Base-by-base conservation (phyloP, 2,113 vertebrate species). In the Seriola quinqueradiata region DNA sequence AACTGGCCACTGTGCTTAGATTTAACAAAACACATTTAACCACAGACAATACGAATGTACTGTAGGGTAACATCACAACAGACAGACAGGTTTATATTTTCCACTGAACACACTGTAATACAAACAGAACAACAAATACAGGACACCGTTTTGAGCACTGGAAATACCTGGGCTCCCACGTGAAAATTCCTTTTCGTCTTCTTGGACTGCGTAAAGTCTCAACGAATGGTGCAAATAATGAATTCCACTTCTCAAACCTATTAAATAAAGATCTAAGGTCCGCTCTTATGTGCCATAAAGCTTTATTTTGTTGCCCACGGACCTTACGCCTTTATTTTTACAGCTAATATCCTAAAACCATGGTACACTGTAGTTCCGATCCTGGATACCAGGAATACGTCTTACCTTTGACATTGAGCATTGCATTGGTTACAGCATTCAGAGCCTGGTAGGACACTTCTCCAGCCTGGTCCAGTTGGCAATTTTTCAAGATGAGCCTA, bases 371-470 rank as follows among this genome's bases (percentile, higher is more conserved):
- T 11, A 12, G 11, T 11, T 46, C 23, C 8, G 0, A 1, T 21
- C 16, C 42, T 10, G 8, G 36, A 25, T 4, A 19, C 23, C 59
- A 10, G 16, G 6, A 84, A 25, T 0, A 10, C 7, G 8, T 54
- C 19, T 5, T 97, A 99, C 98, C 98, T 97, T 97, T 99, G 19
- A 99, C 98, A 48, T 95, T 98, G 73, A 99, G 94, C 91, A 98
- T 96, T 58, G 98, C 98, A 6, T 89, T 92, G n/a, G 98, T 99
- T 8, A 96, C 4, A 0, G 97, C 98, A 7, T 99, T 99, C 50
- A 98, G 81, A 4, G 97, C 98, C 87, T 97, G 97, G 92, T 97
- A 99, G 21, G 97, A 95, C 55, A 99, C 97, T 92, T 99, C 98
- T 5, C 98, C 98, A 21, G 98, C 97, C 85, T 99, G 97, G 14